Conservation (phyloP, 2,113 vertebrate species). For the Plectropomus leopardus region DNA sequence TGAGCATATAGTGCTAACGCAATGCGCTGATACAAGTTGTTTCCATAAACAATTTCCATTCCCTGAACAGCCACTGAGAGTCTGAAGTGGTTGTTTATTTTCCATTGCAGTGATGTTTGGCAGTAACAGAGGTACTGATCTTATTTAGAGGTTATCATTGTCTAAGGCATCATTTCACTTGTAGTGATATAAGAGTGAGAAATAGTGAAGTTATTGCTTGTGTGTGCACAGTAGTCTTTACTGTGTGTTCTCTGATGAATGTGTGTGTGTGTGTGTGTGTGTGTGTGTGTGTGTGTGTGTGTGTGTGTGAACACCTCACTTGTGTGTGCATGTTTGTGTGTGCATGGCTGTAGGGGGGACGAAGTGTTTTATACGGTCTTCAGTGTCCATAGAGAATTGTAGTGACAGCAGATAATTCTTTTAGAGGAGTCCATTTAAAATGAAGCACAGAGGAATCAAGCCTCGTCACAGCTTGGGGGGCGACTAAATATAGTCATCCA, state of each 20-base stretch:
- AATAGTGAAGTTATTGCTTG: not conserved
- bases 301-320: constrained; percentile 2
- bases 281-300: constrained; percentile 11
- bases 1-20: constrained; percentile 8
- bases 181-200: not conserved
- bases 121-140: not conserved
- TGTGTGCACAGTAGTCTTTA: not conserved
- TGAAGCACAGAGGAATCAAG: constrained; percentile 60
- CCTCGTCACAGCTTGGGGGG: constrained; percentile 47
- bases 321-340: constrained; percentile 20
- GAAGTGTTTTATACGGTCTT: constrained; percentile 61
- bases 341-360: constrained; percentile 22
- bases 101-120: constrained; percentile 6
- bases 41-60: constrained; percentile 33
- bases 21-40: constrained; percentile 4
- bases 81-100: constrained; percentile 30
- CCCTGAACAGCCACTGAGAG: not conserved
- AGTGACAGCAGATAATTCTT: constrained; percentile 79
- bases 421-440: constrained; percentile 68
- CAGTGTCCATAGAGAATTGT: constrained; percentile 72
- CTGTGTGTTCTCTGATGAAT: not conserved
- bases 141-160: constrained; percentile 6
- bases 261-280: constrained; percentile 13
- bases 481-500: constrained; percentile 66
- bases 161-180: not conserved